Evolutionary conservation across 1,140 invertebrate species (phyloP).

Genomic region (Aplysia californica): DNA sequence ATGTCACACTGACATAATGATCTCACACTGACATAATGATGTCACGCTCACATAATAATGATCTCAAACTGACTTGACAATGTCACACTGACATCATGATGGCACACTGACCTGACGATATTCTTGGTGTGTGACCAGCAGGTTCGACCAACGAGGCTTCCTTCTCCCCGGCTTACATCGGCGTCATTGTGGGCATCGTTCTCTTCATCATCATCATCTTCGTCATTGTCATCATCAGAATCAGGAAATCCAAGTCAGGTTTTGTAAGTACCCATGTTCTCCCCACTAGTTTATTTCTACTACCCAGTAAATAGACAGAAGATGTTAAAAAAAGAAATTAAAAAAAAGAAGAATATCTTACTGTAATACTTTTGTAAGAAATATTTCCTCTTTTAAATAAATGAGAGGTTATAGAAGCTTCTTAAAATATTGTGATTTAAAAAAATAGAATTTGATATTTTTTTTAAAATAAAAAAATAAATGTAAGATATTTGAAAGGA

Average conservation of each 20-base stretch:
- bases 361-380: not conserved
- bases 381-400: not conserved
- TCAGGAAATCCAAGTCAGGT: conserved; percentile 30
- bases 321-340: not conserved
- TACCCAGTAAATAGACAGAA: not conserved
- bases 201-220: conserved; percentile 32
- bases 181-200: conserved; percentile 35
- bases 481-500: not conserved
- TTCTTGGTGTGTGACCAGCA: not conserved
- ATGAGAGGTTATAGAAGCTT: not conserved
- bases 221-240: conserved; percentile 32
- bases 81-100: too few relatives aligned
- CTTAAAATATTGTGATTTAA: not conserved
- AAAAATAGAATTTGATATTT: not conserved
- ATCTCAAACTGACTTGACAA: not conserved
- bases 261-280: conserved; percentile 35
- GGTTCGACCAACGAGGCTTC: conserved; percentile 19
- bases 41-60: not conserved
- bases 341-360: not conserved
- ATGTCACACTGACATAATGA: too few relatives aligned
- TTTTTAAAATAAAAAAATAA: not conserved
- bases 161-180: conserved; percentile 35
- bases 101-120: not conserved
- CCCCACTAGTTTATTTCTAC: not conserved
- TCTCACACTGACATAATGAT: not conserved